Evolutionary conservation across 2,888 invertebrate genomes (phyloP), one percentile per base, ranked within the genome.

Genomic region (Aporophyla lueneburgensis): DNA sequence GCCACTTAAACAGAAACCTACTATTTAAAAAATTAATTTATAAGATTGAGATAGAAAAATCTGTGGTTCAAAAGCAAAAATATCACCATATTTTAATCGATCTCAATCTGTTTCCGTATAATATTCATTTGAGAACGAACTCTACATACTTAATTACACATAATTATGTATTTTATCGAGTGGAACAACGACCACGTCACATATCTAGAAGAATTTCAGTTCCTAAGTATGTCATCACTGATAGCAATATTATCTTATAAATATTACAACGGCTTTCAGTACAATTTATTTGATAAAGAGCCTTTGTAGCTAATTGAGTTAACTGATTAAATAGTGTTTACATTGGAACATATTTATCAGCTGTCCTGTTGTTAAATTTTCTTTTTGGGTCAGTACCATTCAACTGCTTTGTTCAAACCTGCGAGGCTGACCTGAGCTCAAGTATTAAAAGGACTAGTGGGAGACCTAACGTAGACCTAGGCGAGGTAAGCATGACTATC

Each of bases 161-260:
- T 33, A 21, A 21, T 27, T 21, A 21, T 0, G 5, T 54, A 46
- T 46, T 62, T 16, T 21, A 33, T 9, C 24, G 6, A 33, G n/a
- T 33, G 12, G 4, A 24, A 49, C 19, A 21, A 51, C 10, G n/a
- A 63, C 5, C 16, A 72, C 16, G 43, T 80, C 43, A 58, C 14
- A 24, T 16, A 19, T 16, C 68, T 83, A 65, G 79, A 49, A 81
- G 84, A 65, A 54, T 43, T 69, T 71, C 9, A 19, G 56, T 33
- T 9, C 65, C 1, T 19, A 19, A 21, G 6, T n/a, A 46, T 33
- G 67, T 33, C 33, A 82, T 54, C 65, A 82, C 33, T 62, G 14
- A 21, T 58, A 40, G 27, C 43, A 27, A 27, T 19, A 51, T 6
- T 49, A 5, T 21, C 16, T 1, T 76, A 33, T 68, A 51, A 14